phyloP scores from a whole-genome alignment of 92 coral and sea anemone genomes.

The Metridium senile region DNA sequence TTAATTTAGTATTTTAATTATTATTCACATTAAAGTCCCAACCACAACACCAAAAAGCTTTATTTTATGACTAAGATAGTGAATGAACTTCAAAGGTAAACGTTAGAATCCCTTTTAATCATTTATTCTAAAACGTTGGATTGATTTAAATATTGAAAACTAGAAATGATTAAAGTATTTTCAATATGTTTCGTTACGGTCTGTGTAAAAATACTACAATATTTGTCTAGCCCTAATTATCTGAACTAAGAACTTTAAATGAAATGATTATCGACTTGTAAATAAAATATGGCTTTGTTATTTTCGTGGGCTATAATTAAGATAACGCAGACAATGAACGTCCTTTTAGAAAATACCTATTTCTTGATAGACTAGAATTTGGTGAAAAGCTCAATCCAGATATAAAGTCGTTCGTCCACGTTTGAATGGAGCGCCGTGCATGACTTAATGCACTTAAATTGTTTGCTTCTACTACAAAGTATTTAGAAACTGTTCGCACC shows the following conservation, averaged over 20 bases:
- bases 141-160: too few species aligned
- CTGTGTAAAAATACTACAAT: not conserved
- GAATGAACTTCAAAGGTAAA: too few species aligned
- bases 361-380: not conserved
- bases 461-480: not conserved
- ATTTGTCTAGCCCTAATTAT: not conserved
- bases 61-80: too few species aligned
- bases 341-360: not conserved
- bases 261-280: not conserved
- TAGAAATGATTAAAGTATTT: not conserved
- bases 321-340: not conserved
- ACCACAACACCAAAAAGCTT: too few species aligned
- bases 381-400: slow-evolving; percentile 2
- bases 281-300: not conserved
- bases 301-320: too few species aligned
- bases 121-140: too few species aligned
- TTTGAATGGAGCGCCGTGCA: too few species aligned
- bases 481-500: slow-evolving; percentile 12
- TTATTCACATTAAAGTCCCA: too few species aligned
- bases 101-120: too few species aligned
- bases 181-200: too few species aligned
- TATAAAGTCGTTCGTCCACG: not conserved
- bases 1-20: too few species aligned
- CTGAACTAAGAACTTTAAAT: not conserved
- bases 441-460: not conserved